These are phyloP conservation scores for Spinibarbus caldwelli DNA, from an alignment of 2,797 vertebrate species.

Conservation along the genomic window DNA sequence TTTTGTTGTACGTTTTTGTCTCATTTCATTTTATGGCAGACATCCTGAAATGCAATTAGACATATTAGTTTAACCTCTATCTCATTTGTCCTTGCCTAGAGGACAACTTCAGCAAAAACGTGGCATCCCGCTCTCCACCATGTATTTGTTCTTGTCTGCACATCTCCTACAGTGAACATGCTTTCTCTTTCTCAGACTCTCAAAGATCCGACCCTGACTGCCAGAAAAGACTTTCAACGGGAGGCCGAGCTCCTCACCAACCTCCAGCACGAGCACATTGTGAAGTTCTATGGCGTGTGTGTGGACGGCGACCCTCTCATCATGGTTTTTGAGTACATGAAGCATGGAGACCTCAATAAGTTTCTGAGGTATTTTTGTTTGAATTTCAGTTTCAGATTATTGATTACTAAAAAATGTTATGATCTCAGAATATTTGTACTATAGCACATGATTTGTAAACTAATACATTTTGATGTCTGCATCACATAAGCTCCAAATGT, in stretches of 20 bases:
- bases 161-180: background rate
- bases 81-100: conserved; percentile 38
- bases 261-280: conserved; percentile 96
- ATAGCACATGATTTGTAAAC: background rate
- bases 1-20: background rate
- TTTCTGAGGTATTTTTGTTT: conserved; percentile 86
- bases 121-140: background rate
- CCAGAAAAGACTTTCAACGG: conserved; percentile 96
- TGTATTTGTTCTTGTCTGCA: conserved; percentile 6
- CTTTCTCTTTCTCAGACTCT: conserved; percentile 80
- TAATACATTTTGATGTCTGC: background rate
- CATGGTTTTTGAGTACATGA: conserved; percentile 99
- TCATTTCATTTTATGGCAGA: conserved; percentile 29
- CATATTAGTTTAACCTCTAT: conserved; percentile 30
- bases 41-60: conserved; percentile 39
- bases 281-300: conserved; percentile 96
- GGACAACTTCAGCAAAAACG: background rate
- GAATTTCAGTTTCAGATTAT: background rate
- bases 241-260: conserved; percentile 98
- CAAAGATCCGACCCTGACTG: conserved; percentile 93
- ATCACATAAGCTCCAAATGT: background rate
- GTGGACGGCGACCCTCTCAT: conserved; percentile 97
- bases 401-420: background rate
- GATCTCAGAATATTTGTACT: background rate
- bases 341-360: conserved; percentile 98